Conservation (phyloP, 2,888 invertebrate species). For the Limulus polyphemus region DNA sequence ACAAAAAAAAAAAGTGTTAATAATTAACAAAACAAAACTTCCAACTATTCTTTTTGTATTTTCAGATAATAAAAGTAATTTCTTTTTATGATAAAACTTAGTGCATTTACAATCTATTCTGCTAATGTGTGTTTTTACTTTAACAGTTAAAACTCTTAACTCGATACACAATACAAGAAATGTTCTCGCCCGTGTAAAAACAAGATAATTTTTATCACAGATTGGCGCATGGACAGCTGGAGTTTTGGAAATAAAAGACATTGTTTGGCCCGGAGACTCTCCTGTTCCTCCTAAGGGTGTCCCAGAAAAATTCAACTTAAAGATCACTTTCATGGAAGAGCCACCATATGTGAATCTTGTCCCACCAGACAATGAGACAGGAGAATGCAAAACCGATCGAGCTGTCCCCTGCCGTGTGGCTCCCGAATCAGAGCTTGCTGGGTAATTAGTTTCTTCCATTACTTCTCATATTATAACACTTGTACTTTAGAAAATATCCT, state of each 20-base stretch:
- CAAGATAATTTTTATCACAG: slow-evolving; percentile 37
- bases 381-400: slow-evolving; percentile 76
- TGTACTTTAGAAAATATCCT: too few species aligned
- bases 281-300: slow-evolving; percentile 95
- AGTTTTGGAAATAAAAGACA: slow-evolving; percentile 73
- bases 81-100: too few species aligned
- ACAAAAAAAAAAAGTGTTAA: too few species aligned
- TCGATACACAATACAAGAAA: too few species aligned
- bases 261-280: slow-evolving; percentile 93
- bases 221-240: slow-evolving; percentile 81
- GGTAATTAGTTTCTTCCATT: slow-evolving; percentile 46
- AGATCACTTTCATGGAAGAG: slow-evolving; percentile 77
- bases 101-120: too few species aligned
- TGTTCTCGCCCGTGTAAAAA: too few species aligned
- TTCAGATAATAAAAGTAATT: too few species aligned
- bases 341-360: slow-evolving; percentile 90
- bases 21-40: too few species aligned
- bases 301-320: slow-evolving; percentile 90
- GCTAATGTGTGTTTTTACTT: too few species aligned
- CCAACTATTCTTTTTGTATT: too few species aligned
- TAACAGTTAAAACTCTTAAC: too few species aligned
- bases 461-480: too few species aligned
- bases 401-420: slow-evolving; percentile 78
- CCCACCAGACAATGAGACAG: slow-evolving; percentile 82
- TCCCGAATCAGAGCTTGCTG: slow-evolving; percentile 62